These are phyloP conservation scores for Caiman crocodilus DNA, from an alignment of 2,797 vertebrate species.

Conservation along the genomic window DNA sequence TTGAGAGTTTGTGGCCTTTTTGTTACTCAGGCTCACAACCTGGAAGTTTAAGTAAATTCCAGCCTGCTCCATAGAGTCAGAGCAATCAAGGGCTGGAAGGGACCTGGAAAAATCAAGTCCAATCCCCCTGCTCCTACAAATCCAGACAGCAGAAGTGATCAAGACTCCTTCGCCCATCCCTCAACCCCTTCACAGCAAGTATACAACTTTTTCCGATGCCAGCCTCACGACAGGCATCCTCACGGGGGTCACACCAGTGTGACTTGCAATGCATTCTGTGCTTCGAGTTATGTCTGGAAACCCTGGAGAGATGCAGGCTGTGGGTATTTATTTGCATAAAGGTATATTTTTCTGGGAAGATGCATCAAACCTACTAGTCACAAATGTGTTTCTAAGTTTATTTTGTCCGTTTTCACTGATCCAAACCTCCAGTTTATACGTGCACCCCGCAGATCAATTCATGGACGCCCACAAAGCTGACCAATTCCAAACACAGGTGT, in stretches of 20 bases:
- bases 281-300: neutral
- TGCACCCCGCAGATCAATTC: neutral
- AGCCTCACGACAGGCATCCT: neutral
- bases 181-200: neutral
- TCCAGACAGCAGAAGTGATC: neutral
- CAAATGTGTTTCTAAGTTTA: neutral
- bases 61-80: too few relatives aligned
- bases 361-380: constrained; percentile 7
- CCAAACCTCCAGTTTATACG: too few relatives aligned
- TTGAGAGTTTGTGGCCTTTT: neutral
- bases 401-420: neutral
- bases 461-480: neutral
- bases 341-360: neutral
- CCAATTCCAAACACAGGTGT: neutral
- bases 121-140: too few relatives aligned
- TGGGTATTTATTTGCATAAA: neutral
- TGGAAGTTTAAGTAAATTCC: neutral
- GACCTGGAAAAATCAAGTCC: too few relatives aligned
- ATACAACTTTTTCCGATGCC: accelerated
- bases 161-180: neutral
- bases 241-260: neutral
- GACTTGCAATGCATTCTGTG: accelerated
- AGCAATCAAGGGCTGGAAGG: too few relatives aligned
- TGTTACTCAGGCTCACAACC: neutral
- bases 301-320: neutral